A percentile compares a stretch with the other conserved stretches of the same genome.
These are phyloP conservation scores for Fratercula arctica DNA, from an alignment of 2,797 vertebrate genomes.

Conservation along the genomic window DNA sequence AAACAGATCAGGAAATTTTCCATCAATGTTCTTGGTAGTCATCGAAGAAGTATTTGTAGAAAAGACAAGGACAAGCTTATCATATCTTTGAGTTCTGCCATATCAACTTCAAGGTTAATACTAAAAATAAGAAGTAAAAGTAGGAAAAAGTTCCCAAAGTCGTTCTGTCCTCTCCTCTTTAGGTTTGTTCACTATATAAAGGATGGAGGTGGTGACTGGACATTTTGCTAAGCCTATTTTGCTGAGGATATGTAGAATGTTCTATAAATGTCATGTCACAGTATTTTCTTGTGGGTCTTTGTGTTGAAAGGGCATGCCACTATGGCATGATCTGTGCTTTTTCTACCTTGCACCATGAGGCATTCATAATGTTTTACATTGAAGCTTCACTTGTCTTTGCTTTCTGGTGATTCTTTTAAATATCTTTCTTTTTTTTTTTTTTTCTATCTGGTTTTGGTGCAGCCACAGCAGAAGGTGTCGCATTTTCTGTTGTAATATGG, in stretches of 20 bases:
- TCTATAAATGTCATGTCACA: background rate
- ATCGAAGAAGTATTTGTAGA: background rate
- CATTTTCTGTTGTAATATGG: background rate
- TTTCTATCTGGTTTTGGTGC: background rate
- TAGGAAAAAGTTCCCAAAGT: background rate
- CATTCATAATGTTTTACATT: background rate
- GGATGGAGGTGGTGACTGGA: rapidly evolving
- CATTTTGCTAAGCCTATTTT: background rate
- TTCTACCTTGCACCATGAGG: background rate
- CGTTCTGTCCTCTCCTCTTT: background rate
- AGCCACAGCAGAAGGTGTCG: background rate
- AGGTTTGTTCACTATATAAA: background rate
- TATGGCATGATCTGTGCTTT: background rate
- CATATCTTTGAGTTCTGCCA: background rate
- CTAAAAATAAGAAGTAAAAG: background rate
- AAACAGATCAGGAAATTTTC: background rate
- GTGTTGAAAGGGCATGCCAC: background rate
- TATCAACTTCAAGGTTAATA: background rate
- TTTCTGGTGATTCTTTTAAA: background rate
- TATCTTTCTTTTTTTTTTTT: background rate
- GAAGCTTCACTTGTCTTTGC: background rate
- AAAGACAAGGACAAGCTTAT: background rate
- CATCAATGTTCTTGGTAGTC: background rate
- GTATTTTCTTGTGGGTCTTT: background rate
- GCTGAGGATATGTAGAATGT: background rate